Evolutionary conservation across 2,113 vertebrate species (phyloP).

Genomic region (Stigmatopora nigra): DNA sequence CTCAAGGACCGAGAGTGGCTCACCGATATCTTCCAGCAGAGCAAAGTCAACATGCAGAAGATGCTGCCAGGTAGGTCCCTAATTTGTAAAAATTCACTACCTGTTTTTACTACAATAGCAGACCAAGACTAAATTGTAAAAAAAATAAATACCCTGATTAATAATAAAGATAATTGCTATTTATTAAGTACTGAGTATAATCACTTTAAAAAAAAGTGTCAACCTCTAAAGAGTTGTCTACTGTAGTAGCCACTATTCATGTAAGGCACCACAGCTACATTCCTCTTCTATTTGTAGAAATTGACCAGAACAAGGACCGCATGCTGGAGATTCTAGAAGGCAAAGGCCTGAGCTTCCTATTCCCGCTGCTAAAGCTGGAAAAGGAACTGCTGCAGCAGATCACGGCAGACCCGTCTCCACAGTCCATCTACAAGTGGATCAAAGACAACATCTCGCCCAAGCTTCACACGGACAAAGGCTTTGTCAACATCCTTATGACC

Average conservation of each 20-base stretch:
- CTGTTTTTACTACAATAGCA: too few relatives aligned
- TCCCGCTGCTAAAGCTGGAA: conserved; percentile 96
- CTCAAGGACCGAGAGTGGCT: conserved; percentile 94
- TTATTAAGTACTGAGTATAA: too few relatives aligned
- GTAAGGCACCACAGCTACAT: neutral
- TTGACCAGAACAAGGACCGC: conserved; percentile 98
- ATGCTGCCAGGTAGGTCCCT: conserved; percentile 88
- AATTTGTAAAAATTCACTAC: too few relatives aligned
- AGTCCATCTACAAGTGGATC: conserved; percentile 99
- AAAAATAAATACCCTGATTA: too few relatives aligned
- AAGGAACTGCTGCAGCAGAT: conserved; percentile 97
- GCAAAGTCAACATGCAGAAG: conserved; percentile 99
- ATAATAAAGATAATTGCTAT: too few relatives aligned
- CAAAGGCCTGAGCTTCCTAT: conserved; percentile 95
- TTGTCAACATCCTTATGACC: conserved; percentile 99
- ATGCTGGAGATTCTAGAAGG: conserved; percentile 99
- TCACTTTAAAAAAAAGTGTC: too few relatives aligned
- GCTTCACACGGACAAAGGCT: conserved; percentile 97
- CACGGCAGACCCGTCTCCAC: conserved; percentile 91
- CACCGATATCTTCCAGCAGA: conserved; percentile 93
- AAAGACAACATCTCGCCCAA: conserved; percentile 98
- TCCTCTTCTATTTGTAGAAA: conserved; percentile 70
- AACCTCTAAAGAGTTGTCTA: too few relatives aligned
- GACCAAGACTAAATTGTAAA: too few relatives aligned
- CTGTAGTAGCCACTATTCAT: too few relatives aligned